A percentile compares a stretch with the other conserved stretches of the same genome.
Evolutionary conservation across 2,888 invertebrate species (phyloP).

Genomic region (Mythimna lalbum): DNA sequence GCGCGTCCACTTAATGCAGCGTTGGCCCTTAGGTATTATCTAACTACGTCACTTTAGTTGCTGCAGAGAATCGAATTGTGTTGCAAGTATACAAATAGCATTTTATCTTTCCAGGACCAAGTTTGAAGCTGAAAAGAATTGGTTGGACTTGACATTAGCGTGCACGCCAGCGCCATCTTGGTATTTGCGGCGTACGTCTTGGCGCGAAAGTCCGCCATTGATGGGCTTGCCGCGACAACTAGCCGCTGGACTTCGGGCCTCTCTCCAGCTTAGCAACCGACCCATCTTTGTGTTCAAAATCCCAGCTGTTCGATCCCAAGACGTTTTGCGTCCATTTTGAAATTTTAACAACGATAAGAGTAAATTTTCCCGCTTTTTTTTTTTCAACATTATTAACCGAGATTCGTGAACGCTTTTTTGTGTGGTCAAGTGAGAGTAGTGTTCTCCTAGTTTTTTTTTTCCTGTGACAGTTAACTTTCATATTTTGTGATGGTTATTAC

Average conservation of each 20-base stretch:
- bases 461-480: constrained; percentile 40
- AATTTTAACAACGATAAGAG: constrained; percentile 32
- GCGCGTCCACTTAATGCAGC: no score
- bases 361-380: constrained; percentile 45
- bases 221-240: constrained; percentile 77
- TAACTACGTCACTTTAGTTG: not conserved
- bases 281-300: constrained; percentile 78
- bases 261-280: constrained; percentile 76
- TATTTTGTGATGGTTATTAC: constrained; percentile 52
- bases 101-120: constrained; percentile 63
- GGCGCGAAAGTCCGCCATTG: constrained; percentile 78
- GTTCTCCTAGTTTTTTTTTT: constrained; percentile 47
- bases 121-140: constrained; percentile 70
- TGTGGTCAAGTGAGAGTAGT: constrained; percentile 40
- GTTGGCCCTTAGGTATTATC: not conserved
- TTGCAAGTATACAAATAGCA: no score
- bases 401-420: constrained; percentile 37
- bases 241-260: constrained; percentile 74
- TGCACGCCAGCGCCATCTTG: constrained; percentile 80
- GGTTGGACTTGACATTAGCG: constrained; percentile 77
- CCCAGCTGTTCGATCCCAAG: constrained; percentile 66
- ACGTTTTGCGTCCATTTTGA: constrained; percentile 64
- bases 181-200: constrained; percentile 84
- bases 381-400: constrained; percentile 17
- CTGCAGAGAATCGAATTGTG: not conserved